Evolutionary conservation across 2,113 vertebrate genomes (phyloP), one percentile per base, ranked within the genome.

Genomic region (Callipepla californica): DNA sequence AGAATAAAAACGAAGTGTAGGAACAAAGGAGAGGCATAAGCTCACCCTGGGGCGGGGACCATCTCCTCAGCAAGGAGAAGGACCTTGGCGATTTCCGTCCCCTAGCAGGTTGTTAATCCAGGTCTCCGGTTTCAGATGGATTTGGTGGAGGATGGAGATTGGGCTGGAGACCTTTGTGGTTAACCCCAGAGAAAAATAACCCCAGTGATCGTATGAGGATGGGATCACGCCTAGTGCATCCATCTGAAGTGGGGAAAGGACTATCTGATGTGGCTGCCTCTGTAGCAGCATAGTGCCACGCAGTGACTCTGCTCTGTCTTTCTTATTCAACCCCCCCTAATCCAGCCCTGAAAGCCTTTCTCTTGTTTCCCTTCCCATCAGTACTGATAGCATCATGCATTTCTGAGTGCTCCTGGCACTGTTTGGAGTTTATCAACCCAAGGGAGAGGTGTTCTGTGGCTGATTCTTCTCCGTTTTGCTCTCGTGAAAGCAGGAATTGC

Each of bases 41-140:
- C 62, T 91, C 82, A 82, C 32, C 72, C 59, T 4, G 2, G 40
- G 86, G 82, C 73, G 51, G 45, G 53, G 51, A 70, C 22, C n/a
- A 20, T 70, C 85, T 88, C 70, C 58, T 53, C 66, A 79, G 74
- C 73, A 70, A 3, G 25, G 25, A 68, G n/a, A 82, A 72, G 68
- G 23, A 69, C 28, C 23, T 18, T 20, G 32, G 74, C 59, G 85
- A 84, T 87, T 93, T 89, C 58, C 76, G 14, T 79, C 26, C 74
- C 68, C 19, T 81, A 77, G 40, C 34, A 80, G 42, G 25, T 50
- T 90, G 77, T 57, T 89, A 80, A 93, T 83, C 78, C 85, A 63
- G 23, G 10, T 87, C 94, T 93, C 78, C 72, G 81, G 26, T 85
- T 95, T 89, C 66, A 92, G 94, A 81, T 42, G 14, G 21, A 42